Evolutionary conservation across 2,113 vertebrate species (phyloP), one percentile per base, ranked within the genome.

Genomic region (Catharus minimus): DNA sequence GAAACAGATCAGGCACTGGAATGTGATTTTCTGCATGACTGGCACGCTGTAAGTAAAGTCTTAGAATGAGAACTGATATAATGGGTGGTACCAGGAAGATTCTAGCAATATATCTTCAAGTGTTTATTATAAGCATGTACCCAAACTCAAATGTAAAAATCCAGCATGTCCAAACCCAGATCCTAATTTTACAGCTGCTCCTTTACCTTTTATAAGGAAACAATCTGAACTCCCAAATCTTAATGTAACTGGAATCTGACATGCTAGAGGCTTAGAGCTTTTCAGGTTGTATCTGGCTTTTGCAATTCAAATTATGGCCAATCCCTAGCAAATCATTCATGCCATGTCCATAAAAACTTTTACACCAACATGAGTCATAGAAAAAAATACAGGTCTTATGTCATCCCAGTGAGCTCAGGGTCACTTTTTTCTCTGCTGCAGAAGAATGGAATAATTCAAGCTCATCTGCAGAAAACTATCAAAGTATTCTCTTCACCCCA

Each of bases 21-120:
- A 49, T 96, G 95, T 76, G 86, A 95, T 78, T 94, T 95, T 88
- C 91, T 92, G 41, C 64, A 90, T 38, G 72, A 86, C 46, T 78
- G 74, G 80, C 49, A 93, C 0, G 38, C 88, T 64, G 96, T 97
- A 94, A 96, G 94, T 94, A 78, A 76, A 76, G n/a, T 43, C 47
- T 53, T 53, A 50, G 24, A 72, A 67, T 33, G 18, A 61, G 65
- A 85, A 73, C 10, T n/a, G 50, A n/a, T 82, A 61, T 13, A 47
- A 68, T 14, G 6, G 13, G 26, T n/a, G 47, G 50, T 43, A 69
- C 17, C 55, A 55, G 56, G 17, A 85, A 39, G 44, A 44, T 60
- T 75, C 67, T 82, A 61, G 10, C 22, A 44, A 47, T 38, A 4
- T 52, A 53, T 62, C 82, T 87, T 18, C 39, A 86, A 86, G 44